These are phyloP conservation scores for Cathartes aura DNA, from an alignment of 2,113 vertebrate genomes.

Conservation along the genomic window DNA sequence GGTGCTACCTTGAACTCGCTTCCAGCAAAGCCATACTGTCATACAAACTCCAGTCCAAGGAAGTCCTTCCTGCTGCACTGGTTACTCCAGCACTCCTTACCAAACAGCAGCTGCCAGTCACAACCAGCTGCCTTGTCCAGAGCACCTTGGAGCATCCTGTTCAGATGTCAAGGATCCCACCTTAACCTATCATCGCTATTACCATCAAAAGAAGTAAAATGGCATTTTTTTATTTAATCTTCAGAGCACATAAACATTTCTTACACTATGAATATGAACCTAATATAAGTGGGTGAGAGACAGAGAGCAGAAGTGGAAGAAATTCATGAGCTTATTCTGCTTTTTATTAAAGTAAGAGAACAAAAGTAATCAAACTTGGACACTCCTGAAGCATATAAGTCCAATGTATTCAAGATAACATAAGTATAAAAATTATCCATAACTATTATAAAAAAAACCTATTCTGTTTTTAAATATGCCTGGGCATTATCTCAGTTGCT, in stretches of 20 bases:
- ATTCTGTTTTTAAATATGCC: constrained; percentile 2
- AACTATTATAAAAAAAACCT: not conserved
- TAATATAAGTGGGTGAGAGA: not conserved
- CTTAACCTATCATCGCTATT: not conserved
- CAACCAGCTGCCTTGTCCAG: not conserved
- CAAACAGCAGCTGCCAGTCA: not conserved
- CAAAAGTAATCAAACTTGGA: not conserved
- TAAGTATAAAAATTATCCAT: constrained; percentile 24
- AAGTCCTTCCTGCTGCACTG: not conserved
- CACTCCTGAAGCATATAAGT: not conserved
- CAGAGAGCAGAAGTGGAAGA: not conserved
- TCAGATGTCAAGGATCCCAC: not conserved
- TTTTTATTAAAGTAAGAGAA: constrained; percentile 3
- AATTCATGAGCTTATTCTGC: not conserved
- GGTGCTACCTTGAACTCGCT: not conserved
- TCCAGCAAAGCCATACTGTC: not conserved
- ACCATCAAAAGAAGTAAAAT: not conserved
- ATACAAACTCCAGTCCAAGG: not conserved
- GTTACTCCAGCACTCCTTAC: not conserved
- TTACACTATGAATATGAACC: not conserved
- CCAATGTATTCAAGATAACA: not conserved
- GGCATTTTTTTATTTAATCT: not conserved
- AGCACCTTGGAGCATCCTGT: not conserved
- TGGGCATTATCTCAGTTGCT: not conserved
- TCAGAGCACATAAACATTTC: not conserved